phyloP scores from a whole-genome alignment of 2,113 vertebrate genomes.

The Oreochromis niloticus region DNA sequence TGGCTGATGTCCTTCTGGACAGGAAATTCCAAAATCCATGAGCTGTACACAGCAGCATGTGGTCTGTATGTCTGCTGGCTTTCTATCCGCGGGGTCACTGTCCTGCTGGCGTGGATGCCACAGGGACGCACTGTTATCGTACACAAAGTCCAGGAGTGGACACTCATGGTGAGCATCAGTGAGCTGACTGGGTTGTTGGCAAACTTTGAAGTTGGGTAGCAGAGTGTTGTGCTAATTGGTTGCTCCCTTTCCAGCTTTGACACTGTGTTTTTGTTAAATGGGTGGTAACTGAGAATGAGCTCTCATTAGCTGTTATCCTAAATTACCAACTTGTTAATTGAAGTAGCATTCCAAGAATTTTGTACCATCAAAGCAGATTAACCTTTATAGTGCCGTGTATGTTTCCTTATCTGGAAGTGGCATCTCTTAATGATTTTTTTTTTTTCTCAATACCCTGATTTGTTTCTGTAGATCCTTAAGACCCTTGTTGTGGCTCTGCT shows the following conservation, averaged over 20 bases:
- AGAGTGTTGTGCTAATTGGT: background rate
- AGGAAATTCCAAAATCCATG: slow-evolving; percentile 94
- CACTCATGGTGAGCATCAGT: slow-evolving; percentile 81
- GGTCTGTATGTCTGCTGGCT: slow-evolving; percentile 98
- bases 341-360: background rate
- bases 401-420: background rate
- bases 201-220: background rate
- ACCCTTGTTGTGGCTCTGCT: slow-evolving; percentile 90
- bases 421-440: background rate
- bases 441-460: background rate
- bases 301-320: background rate
- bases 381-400: background rate
- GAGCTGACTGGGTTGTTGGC: background rate
- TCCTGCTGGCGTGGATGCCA: slow-evolving; percentile 96
- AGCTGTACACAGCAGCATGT: slow-evolving; percentile 95
- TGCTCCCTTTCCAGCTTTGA: background rate
- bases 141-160: slow-evolving; percentile 97
- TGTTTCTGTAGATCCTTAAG: slow-evolving; percentile 85
- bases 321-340: background rate
- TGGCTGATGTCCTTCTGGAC: slow-evolving; percentile 99
- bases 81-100: slow-evolving; percentile 88
- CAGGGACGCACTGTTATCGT: slow-evolving; percentile 94
- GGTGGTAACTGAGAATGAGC: background rate
- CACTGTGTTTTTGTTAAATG: background rate
- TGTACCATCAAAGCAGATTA: background rate